These are phyloP conservation scores for Leuciscus idus DNA, from an alignment of 2,113 vertebrate species.

Conservation along the genomic window DNA sequence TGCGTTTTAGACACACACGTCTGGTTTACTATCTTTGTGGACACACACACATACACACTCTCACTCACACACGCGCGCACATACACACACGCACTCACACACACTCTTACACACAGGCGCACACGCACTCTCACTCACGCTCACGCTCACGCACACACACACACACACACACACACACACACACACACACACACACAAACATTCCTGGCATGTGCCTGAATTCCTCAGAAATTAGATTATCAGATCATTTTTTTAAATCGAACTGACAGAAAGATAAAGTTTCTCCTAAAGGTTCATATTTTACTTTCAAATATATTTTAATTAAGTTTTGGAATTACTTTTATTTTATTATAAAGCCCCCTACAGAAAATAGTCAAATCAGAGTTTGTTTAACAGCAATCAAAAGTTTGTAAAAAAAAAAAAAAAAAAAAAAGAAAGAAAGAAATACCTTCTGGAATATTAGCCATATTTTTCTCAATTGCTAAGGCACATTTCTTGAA, in stretches of 20 bases:
- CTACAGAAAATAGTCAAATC: not conserved
- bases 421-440: too few relatives aligned
- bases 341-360: not conserved
- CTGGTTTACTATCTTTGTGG: too few relatives aligned
- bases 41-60: too few relatives aligned
- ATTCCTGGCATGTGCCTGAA: constrained; percentile 70
- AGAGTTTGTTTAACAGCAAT: not conserved
- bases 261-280: not conserved
- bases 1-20: not conserved
- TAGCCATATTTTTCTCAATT: too few relatives aligned
- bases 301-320: not conserved
- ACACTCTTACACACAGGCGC: too few relatives aligned
- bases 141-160: not conserved
- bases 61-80: too few relatives aligned
- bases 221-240: constrained; percentile 69
- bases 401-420: too few relatives aligned
- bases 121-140: too few relatives aligned
- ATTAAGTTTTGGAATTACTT: not conserved
- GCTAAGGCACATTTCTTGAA: too few relatives aligned
- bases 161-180: not conserved
- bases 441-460: not conserved
- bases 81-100: too few relatives aligned
- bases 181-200: constrained; percentile 35
- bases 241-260: constrained; percentile 59
- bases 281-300: not conserved